Conservation (phyloP, 2,888 invertebrate genomes). For the Athalia rosae region DNA sequence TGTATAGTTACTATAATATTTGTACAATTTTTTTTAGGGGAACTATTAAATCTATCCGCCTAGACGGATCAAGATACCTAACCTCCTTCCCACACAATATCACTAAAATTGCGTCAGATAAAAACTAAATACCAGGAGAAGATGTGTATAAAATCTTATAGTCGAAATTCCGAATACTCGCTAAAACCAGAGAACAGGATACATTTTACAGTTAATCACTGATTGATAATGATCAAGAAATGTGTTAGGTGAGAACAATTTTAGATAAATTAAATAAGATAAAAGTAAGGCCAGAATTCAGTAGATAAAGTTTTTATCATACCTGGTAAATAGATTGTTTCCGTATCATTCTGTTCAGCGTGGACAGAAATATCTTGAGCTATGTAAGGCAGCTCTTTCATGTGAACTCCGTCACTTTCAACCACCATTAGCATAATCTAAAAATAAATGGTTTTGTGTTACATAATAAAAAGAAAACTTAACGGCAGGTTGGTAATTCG, state of each 20-base stretch:
- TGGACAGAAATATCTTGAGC: conserved; percentile 58
- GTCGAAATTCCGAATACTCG: too few relatives aligned
- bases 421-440: conserved; percentile 71
- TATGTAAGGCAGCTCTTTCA: conserved; percentile 65
- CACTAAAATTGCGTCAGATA: neutral
- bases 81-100: neutral
- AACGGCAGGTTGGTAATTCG: neutral
- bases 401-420: conserved; percentile 66
- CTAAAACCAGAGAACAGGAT: too few relatives aligned
- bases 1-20: too few relatives aligned
- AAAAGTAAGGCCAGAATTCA: too few relatives aligned
- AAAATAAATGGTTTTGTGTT: conserved; percentile 55
- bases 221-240: neutral
- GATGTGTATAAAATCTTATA: neutral
- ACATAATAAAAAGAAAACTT: conserved; percentile 48
- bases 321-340: conserved; percentile 55
- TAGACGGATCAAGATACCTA: neutral
- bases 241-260: neutral
- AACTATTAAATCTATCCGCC: neutral
- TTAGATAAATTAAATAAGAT: neutral
- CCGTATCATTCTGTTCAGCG: conserved; percentile 48
- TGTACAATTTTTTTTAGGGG: too few relatives aligned
- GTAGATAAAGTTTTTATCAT: neutral
- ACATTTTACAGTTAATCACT: too few relatives aligned
- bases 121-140: neutral